A percentile compares a stretch with the other conserved stretches of the same genome.
Evolutionary conservation across 2,888 invertebrate genomes (phyloP).

Genomic region (Idaea aversata): DNA sequence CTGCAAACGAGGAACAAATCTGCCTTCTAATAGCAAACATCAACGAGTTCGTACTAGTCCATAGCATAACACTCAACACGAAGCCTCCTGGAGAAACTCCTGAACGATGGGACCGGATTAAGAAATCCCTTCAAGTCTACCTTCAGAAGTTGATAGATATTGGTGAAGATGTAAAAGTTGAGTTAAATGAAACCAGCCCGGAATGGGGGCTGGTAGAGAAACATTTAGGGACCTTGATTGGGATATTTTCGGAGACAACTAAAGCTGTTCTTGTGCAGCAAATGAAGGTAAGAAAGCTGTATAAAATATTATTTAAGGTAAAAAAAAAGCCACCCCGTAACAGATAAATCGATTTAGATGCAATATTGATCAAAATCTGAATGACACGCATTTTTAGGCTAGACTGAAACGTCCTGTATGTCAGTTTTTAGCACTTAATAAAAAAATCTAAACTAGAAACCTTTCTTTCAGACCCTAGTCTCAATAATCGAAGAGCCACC

Average conservation of each 20-base stretch:
- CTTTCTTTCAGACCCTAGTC: slow-evolving; percentile 78
- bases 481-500: slow-evolving; percentile 84
- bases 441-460: not conserved
- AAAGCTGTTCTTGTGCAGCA: slow-evolving; percentile 80
- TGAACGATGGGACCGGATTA: slow-evolving; percentile 74
- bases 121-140: slow-evolving; percentile 67
- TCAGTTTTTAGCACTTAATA: not conserved
- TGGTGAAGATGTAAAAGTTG: slow-evolving; percentile 73
- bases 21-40: slow-evolving; percentile 77
- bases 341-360: not conserved
- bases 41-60: slow-evolving; percentile 78
- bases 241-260: slow-evolving; percentile 79
- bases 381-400: not conserved
- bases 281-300: slow-evolving; percentile 69
- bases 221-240: slow-evolving; percentile 75
- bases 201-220: slow-evolving; percentile 64
- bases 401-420: not conserved
- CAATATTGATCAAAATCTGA: not conserved
- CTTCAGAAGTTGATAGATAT: slow-evolving; percentile 72
- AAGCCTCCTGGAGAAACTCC: slow-evolving; percentile 75
- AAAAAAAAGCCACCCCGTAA: not conserved
- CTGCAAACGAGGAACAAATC: slow-evolving; percentile 65
- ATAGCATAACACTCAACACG: slow-evolving; percentile 73
- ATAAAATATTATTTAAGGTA: not conserved
- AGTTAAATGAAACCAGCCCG: slow-evolving; percentile 65